Evolutionary conservation across 1,140 invertebrate species (phyloP), one percentile per base, ranked within the genome.

Genomic region (Daktulosphaira vitifoliae): DNA sequence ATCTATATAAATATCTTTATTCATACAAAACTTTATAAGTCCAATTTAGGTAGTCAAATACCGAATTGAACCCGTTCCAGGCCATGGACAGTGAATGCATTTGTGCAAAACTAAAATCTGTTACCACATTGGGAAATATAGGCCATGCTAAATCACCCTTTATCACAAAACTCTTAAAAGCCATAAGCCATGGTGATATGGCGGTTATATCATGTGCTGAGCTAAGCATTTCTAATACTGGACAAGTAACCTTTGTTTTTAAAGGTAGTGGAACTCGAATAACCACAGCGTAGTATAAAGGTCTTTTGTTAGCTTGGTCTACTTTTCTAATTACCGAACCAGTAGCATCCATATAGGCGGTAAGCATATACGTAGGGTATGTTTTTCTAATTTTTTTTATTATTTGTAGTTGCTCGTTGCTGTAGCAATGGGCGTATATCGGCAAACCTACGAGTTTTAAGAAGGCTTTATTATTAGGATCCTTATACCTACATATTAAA

Each of bases 41-140:
- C 46, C 46, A 49, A 49, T 49, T 49, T 2, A 49, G 20, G 11
- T 49, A 49, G n/a, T 49, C 2, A 49, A 49, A 49, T 16, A 49
- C 22, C 13, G 46, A 49, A 25, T 3, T 7, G 13, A 49, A 23
- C 13, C 46, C 46, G n/a, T 23, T 49, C 46, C 46, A 49, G 1
- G 11, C 46, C 5, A 49, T 13, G 13, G 4, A 6, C 22, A 49
- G 13, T 49, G 46, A 23, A 25, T 49, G 46, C 18, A 49, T 49
- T 49, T 23, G 22, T 6, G 20, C 39, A 44, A n/a, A 44, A 44
- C 39, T 44, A n/a, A 44, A 44, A 44, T 44, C 39, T 44, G 39
- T 44, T 9, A 49, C 46, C 4, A 49, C 46, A 49, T 49, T 49
- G 22, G 46, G 2, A 23, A 49, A 25, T 16, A 49, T 1, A 23